phyloP scores from a whole-genome alignment of 2,113 vertebrate genomes.

The Perca flavescens region DNA sequence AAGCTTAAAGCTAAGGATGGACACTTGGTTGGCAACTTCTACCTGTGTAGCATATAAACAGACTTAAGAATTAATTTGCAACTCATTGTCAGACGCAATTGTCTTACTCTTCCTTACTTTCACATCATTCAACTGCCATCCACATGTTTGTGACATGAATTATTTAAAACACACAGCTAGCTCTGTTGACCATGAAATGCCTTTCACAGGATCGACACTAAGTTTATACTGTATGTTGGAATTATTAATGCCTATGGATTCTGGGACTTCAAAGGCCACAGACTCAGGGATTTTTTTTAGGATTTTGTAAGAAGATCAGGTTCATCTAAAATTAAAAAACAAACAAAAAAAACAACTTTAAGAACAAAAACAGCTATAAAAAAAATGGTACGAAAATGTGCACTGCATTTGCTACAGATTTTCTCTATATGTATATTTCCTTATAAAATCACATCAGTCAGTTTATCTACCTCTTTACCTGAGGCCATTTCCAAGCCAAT shows the following conservation, averaged over 20 bases:
- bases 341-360: too few species aligned
- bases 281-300: neutral
- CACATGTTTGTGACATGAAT: constrained; percentile 33
- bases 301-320: neutral
- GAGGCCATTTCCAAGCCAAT: too few species aligned
- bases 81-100: neutral
- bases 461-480: too few species aligned
- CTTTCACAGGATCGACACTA: neutral
- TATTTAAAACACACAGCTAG: neutral
- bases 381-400: too few species aligned
- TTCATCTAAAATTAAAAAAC: neutral
- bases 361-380: too few species aligned
- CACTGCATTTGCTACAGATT: too few species aligned
- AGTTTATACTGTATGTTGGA: neutral
- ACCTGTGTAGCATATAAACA: neutral
- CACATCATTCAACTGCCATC: constrained; percentile 3
- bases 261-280: neutral
- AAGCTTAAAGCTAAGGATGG: neutral
- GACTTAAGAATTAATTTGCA: neutral
- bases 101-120: neutral
- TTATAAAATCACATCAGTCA: too few species aligned
- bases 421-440: too few species aligned
- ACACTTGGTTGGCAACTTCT: neutral
- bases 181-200: constrained; percentile 1
- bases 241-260: constrained; percentile 10